Conservation (phyloP, 2,797 vertebrate genomes). For the Antrozous pallidus region DNA sequence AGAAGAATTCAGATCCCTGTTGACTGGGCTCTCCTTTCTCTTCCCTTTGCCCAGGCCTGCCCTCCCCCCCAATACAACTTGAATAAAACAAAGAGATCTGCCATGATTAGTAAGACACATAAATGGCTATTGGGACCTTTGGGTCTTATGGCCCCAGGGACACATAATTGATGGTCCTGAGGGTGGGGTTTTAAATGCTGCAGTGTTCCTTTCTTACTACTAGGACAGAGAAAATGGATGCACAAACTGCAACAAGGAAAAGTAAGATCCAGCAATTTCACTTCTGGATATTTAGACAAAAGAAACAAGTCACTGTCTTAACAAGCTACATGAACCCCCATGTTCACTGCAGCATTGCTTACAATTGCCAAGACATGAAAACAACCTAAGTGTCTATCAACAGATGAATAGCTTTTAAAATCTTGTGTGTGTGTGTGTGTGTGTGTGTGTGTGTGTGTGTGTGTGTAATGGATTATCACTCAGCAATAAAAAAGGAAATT, state of each 20-base stretch:
- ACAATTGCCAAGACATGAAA: neutral
- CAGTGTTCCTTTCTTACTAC: neutral
- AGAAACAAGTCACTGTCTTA: neutral
- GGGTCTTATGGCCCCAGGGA: neutral
- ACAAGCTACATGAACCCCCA: neutral
- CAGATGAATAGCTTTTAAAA: neutral
- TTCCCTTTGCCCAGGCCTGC: neutral
- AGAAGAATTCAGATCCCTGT: neutral
- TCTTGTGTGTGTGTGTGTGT: too few species aligned
- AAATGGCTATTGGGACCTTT: neutral
- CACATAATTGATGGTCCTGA: neutral
- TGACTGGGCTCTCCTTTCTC: neutral
- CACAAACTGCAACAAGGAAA: neutral
- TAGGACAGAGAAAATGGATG: neutral
- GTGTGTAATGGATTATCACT: neutral
- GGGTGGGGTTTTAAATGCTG: neutral
- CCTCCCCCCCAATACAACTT: neutral
- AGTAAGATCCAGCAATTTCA: neutral
- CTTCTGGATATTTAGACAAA: neutral
- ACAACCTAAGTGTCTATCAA: neutral
- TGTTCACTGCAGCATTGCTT: neutral
- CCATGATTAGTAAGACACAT: neutral
- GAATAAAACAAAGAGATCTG: neutral
- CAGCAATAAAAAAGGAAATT: neutral
- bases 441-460: too few species aligned